phyloP scores from a whole-genome alignment of 2,797 vertebrate species.

The Poeciliopsis infans region DNA sequence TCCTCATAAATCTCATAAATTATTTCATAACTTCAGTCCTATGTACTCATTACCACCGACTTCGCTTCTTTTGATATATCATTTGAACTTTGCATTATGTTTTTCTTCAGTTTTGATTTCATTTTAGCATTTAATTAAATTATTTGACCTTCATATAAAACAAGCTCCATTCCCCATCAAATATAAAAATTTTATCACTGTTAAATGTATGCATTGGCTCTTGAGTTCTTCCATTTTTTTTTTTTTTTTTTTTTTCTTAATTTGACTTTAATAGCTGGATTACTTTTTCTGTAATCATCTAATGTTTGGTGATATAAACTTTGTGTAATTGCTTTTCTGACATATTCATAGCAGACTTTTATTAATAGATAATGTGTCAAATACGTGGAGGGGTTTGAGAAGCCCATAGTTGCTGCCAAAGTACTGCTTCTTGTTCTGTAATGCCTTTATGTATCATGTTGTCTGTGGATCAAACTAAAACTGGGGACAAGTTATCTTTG shows the following conservation, averaged over 20 bases:
- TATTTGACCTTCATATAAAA: background rate
- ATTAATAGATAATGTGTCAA: background rate
- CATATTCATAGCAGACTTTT: background rate
- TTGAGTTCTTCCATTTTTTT: background rate
- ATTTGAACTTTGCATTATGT: background rate
- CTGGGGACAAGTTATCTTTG: background rate
- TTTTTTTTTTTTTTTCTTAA: background rate
- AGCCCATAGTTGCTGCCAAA: background rate
- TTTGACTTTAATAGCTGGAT: background rate
- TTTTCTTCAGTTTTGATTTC: background rate
- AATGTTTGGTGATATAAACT: background rate
- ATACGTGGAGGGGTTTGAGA: background rate
- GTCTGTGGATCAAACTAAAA: background rate
- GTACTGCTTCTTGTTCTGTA: background rate
- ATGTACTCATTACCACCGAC: background rate
- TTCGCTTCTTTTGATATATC: background rate
- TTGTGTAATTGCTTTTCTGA: background rate
- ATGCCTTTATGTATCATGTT: background rate
- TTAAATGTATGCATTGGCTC: background rate
- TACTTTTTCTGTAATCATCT: background rate
- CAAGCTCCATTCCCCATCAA: background rate
- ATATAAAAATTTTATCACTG: background rate
- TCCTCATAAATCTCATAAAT: conserved; percentile 10
- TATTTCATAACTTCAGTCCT: background rate
- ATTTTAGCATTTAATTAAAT: background rate